Conservation (phyloP, 1,140 invertebrate species). For the Magallana ariakensis region DNA sequence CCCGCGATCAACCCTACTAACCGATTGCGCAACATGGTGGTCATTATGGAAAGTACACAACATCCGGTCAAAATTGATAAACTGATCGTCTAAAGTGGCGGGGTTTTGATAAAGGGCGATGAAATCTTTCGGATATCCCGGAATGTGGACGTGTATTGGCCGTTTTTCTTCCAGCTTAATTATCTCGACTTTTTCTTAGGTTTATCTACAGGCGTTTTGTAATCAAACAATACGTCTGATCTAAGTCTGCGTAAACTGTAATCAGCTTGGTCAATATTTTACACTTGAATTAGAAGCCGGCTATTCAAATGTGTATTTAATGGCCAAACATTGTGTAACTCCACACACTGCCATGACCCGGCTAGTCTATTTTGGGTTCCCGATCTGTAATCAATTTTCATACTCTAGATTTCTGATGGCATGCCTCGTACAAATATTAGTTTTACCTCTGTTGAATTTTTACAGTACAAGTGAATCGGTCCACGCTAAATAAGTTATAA, state of each 20-base stretch:
- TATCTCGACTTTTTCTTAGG: not conserved
- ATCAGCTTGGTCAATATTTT: constrained; percentile 34
- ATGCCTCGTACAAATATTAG: constrained; percentile 26
- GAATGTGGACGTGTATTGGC: not conserved
- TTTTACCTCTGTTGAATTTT: constrained; percentile 12
- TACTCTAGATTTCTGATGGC: constrained; percentile 1
- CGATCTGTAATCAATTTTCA: constrained; percentile 23
- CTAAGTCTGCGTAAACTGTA: constrained; percentile 27
- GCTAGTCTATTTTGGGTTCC: not conserved
- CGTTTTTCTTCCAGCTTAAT: not conserved
- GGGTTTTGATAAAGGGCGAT: not conserved
- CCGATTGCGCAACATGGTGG: not conserved
- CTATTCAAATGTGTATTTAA: constrained; percentile 34
- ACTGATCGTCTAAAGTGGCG: not conserved
- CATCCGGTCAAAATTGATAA: not conserved
- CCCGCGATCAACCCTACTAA: not conserved
- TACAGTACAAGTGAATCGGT: not conserved
- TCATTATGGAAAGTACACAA: not conserved
- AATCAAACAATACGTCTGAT: constrained; percentile 17
- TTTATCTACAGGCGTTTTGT: not conserved
- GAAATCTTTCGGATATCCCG: not conserved
- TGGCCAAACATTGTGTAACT: constrained; percentile 29
- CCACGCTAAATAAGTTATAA: not conserved
- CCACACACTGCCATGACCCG: not conserved
- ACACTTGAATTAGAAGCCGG: constrained; percentile 26